Base-by-base conservation (phyloP, 1,140 invertebrate genomes). In the Hermatobates lingyangjiaoensis region DNA sequence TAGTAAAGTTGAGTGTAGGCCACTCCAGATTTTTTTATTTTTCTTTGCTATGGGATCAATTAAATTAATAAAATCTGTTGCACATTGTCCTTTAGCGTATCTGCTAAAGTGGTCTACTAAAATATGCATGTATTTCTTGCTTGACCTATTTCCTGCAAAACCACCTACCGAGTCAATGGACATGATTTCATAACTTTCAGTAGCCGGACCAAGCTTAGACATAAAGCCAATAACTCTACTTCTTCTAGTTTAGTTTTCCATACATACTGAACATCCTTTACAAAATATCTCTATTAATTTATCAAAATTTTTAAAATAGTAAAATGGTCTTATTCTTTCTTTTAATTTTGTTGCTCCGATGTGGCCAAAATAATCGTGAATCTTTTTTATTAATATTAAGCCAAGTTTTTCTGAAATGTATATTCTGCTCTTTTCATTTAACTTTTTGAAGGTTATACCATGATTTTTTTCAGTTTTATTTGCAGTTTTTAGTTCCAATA, bases 111-210 rank as follows among this genome's bases (percentile, higher is more conserved):
- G 52, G 27, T 53, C 52, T 7, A 53, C 38, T 18, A 55, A 27
- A 18, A 55, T 27, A 34, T 55, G 54, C 25, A 55, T 46, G 45
- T 52, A 55, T 48, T 44, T 51, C 30, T 52, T 52, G 28, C 27
- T 27, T 1, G 34, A 52, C 40, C 45, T 40, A 42, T 48, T 39
- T 1, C 44, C 27, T 34, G 28, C 45, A 15, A 55, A 52, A 21
- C 54, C 54, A 39, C 54, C 54, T 45, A 55, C 40, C 21, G 54
- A 52, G 26, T 55, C 50, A 27, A 52, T 47, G 20, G 56, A 59
- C 50, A 65, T 56, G 53, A 66, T 34, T 60, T 63, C 57, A 62
- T 62, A 60, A 58, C 63, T 53, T 60, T 62, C 24, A 48, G 27
- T 24, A 24, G 54, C 50, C 24, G 54, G 54, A 30, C 54, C 54